phyloP scores from a whole-genome alignment of 2,888 invertebrate species.

The Drosophila subsilvestris region DNA sequence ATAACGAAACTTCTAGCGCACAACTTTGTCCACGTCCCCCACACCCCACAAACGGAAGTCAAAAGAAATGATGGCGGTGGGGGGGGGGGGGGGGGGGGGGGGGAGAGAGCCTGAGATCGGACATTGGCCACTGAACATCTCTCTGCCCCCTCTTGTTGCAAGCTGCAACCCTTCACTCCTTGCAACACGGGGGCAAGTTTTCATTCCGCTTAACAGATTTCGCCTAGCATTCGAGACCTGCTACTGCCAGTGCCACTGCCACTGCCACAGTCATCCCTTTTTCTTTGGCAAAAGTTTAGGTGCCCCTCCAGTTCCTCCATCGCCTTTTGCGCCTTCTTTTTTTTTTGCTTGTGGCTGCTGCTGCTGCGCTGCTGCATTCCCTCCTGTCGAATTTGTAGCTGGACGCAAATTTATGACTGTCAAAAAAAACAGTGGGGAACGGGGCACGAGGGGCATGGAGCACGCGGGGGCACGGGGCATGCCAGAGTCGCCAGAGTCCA shows the following conservation, averaged over 20 bases:
- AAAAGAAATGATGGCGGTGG: background rate
- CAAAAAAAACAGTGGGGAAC: constrained; percentile 50
- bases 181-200: constrained; percentile 23
- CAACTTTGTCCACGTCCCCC: too few species aligned
- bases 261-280: background rate
- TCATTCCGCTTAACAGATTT: constrained; percentile 49
- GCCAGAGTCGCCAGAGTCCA: background rate
- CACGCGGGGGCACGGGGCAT: too few species aligned
- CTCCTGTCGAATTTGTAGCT: constrained; percentile 66
- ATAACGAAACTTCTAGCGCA: too few species aligned
- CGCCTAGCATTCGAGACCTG: constrained; percentile 14
- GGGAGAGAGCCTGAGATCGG: too few species aligned
- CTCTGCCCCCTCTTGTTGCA: background rate
- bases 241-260: background rate
- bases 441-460: background rate
- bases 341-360: background rate
- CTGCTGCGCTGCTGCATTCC: constrained; percentile 19
- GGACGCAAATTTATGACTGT: constrained; percentile 73
- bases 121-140: background rate
- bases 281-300: background rate
- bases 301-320: background rate
- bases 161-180: too few species aligned
- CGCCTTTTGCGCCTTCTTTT: background rate
- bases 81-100: too few species aligned
- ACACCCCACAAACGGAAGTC: background rate